Base-by-base conservation (phyloP, 2,888 invertebrate genomes). In the Tiliacea aurago region DNA sequence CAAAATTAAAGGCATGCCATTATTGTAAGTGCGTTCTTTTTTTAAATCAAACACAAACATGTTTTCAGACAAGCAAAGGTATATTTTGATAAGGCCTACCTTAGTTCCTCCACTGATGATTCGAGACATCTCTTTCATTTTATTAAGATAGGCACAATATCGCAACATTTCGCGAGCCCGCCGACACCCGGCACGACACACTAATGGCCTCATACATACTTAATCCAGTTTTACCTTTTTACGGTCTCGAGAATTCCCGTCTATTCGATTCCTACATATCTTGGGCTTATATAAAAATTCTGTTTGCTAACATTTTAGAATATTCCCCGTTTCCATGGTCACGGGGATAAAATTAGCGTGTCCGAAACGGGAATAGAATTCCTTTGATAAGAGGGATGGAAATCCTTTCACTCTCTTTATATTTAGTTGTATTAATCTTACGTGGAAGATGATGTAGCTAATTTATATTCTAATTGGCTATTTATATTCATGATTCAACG, bases 151-250 rank as follows among this genome's bases (percentile, higher is more conserved):
- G 53, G 64, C 58, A 58, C n/a, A 70, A 63, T 74, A 80, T 76
- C 70, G 55, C 71, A 67, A 83, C 70, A 81, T 70, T 72, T 66
- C 70, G 20, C 70, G 75, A 67, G 66, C 67, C 67, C 76, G 70
- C 76, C 70, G 62, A 80, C 73, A 62, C 49, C 66, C 68, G 41
- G 59, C 61, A 62, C 43, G 58, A 70, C 68, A 59, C 79, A 84
- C 87, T 90, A 88, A 90, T 89, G 87, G 83, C 78, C 83, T 90
- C 86, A 90, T 90, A 87, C 88, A 90, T 90, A 86, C 84, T 86
- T 89, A 89, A 90, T 87, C 83, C 83, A 84, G 78, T 86, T 88
- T 80, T 73, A 82, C 83, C 76, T 84, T 81, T 86, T 86, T 84
- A 81, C 77, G 76, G 78, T 80, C 72, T 76, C 66, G 49, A 70